Evolutionary conservation across 2,888 invertebrate genomes (phyloP), one percentile per base, ranked within the genome.

Genomic region (Adineta ricciae): DNA sequence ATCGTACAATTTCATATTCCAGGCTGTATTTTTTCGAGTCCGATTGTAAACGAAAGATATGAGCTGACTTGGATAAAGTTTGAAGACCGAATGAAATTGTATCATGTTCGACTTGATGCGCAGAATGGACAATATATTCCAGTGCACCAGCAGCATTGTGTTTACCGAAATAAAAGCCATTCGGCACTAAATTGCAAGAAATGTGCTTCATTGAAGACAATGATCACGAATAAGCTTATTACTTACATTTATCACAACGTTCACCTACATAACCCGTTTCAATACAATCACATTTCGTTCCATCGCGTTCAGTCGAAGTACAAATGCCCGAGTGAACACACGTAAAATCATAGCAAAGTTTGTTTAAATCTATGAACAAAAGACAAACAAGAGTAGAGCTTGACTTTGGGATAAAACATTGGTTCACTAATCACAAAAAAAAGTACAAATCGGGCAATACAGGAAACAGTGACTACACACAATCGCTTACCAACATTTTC

Each of bases 281-380:
- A 41, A 41, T 24, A 32, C 78, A 78, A 5, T 78, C 41, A 41
- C 78, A 78, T 78, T n/a, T 24, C 2, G 24, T 1, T 41, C 78
- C 78, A 78, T 78, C 78, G n/a, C 41, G 38, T n/a, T 38, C 78
- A 64, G 27, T 64, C 9, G 78, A 24, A 41, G 41, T 41, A 41
- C 78, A 78, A 4, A n/a, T 41, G 41, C 78, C 78, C 21, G 38
- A 78, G 41, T 78, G 78, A n/a, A 41, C 24, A 41, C 78, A 78
- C n/a, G 78, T 78, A 41, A 78, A 78, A 78, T 78, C 78, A 78
- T 78, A 78, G 41, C 78, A 78, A 41, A 78, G 78, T 78, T 78
- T 78, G 24, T 78, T 78, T 41, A 78, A 78, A 78, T 78, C 78
- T 78, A 78, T n/a, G 24, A n/a, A n/a, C 8, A 64, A 14, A 27